A percentile compares a stretch with the other conserved stretches of the same genome.
phyloP scores from a whole-genome alignment of 2,888 invertebrate species.

The Eupithecia dodoneata region DNA sequence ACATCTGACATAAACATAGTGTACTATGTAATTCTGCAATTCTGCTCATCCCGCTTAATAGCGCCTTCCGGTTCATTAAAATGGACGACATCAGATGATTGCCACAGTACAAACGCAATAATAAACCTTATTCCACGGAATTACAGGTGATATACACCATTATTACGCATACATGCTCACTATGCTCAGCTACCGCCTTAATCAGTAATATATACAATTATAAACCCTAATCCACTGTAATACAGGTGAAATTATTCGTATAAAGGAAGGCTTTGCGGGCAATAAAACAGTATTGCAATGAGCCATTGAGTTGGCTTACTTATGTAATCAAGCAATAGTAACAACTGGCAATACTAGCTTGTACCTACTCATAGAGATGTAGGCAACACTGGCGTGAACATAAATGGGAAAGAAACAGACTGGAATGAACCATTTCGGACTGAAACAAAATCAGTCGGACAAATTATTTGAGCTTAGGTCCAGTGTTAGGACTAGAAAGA shows the following conservation, averaged over 20 bases:
- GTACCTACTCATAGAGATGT: not conserved
- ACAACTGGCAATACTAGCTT: not conserved
- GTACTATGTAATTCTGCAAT: conserved; percentile 19
- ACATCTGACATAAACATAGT: not conserved
- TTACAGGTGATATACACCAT: conserved; percentile 25
- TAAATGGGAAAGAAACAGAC: not conserved
- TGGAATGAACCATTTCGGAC: not conserved
- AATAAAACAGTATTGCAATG: conserved; percentile 35
- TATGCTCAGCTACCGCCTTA: not conserved
- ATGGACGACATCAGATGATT: conserved; percentile 51
- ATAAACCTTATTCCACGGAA: conserved; percentile 16
- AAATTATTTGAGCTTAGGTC: too few species aligned
- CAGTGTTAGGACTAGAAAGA: too few species aligned
- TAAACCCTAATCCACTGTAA: conserved; percentile 13
- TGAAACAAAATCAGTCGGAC: not conserved
- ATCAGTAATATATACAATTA: not conserved
- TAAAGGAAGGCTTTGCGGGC: conserved; percentile 31
- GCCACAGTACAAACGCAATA: conserved; percentile 24
- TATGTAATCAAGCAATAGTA: conserved; percentile 6
- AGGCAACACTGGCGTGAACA: not conserved
- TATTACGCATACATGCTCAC: not conserved
- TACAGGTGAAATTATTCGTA: conserved; percentile 22
- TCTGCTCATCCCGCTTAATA: conserved; percentile 57
- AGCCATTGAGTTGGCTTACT: conserved; percentile 22
- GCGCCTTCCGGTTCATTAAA: conserved; percentile 66